Evolutionary conservation across 2,113 vertebrate species (phyloP), one percentile per base, ranked within the genome.

Genomic region (Tychaedon coryphoeus): DNA sequence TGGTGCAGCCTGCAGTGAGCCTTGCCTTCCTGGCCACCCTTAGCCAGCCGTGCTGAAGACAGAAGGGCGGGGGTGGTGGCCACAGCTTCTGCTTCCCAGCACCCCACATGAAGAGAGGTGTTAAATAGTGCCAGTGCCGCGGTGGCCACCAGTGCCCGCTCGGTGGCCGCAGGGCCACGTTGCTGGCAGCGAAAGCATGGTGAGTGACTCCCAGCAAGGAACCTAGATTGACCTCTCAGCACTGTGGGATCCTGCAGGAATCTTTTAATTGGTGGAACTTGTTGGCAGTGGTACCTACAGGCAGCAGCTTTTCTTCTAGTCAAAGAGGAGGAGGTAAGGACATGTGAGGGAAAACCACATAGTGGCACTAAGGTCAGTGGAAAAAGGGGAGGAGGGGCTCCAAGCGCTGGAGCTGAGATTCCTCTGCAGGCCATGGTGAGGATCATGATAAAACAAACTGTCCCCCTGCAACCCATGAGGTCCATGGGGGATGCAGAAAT

Each of bases 1-100:
- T 8, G 7, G 61, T 6, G 2, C 6, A 6, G 38, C 61, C 38
- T 5, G 6, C 3, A 5, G 8, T 6, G 12, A 31, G 34, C 19
- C 61, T 42, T 43, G 61, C 61, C 29, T 42, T 28, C 40, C 29
- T 43, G 61, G 28, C 61, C 25, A 5, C 28, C 40, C 19, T 28
- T 20, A 31, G 12, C 19, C 28, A 42, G 38, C 38, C 2, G 3
- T 31, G 38, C 57, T 14, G 9, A 5, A 26, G 57, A 25, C 22
- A 58, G 57, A 34, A 58, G 40, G 29, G 40, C 61, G 43, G 28
- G 19, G 14, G 28, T 7, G 6, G 60, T 8, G 9, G 38, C 28
- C 4, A 11, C 28, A 14, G 28, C 18, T 23, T 64, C 40, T 24
- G 28, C 40, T 43, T 42, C 40, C 57, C 19, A 6, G n/a, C n/a